Percentiles rank a stretch among this genome's conserved stretches.
Evolutionary conservation across 2,113 vertebrate species (phyloP).

Genomic region (Lamprologus lemairii): DNA sequence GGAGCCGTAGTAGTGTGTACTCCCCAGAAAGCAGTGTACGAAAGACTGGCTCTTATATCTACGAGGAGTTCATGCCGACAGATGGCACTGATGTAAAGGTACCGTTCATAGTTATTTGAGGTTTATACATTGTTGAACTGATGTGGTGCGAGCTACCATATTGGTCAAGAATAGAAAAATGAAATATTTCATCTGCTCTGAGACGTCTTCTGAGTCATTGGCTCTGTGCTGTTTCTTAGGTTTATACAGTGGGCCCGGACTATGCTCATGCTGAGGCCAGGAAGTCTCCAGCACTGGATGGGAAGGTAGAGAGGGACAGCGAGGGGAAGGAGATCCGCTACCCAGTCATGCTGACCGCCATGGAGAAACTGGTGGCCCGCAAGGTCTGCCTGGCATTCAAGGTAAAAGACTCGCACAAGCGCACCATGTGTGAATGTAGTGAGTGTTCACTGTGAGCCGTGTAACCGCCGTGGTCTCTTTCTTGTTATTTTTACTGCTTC

Average conservation of each 20-base stretch:
- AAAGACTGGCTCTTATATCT: constrained; percentile 97
- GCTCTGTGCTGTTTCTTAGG: constrained; percentile 61
- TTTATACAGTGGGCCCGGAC: constrained; percentile 94
- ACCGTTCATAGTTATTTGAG: not conserved
- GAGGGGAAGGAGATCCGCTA: constrained; percentile 97
- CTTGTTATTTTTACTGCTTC: not conserved
- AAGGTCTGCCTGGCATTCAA: constrained; percentile 98
- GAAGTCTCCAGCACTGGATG: constrained; percentile 93
- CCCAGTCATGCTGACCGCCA: constrained; percentile 94
- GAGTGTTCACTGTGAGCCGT: not conserved
- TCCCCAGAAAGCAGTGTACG: constrained; percentile 92
- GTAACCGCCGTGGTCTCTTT: not conserved
- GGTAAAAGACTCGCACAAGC: constrained; percentile 54
- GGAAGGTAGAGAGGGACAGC: constrained; percentile 93
- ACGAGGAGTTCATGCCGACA: constrained; percentile 98
- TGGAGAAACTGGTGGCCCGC: constrained; percentile 95
- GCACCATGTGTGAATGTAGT: not conserved
- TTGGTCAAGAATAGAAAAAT: not conserved
- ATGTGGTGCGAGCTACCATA: not conserved
- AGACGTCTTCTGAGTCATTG: not conserved
- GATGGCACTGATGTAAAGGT: constrained; percentile 99
- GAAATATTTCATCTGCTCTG: not conserved
- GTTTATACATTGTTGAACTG: not conserved
- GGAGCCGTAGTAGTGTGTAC: constrained; percentile 96
- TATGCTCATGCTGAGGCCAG: constrained; percentile 96